These are phyloP conservation scores for Acanthurus tractus DNA, from an alignment of 2,797 vertebrate species.

Conservation along the genomic window DNA sequence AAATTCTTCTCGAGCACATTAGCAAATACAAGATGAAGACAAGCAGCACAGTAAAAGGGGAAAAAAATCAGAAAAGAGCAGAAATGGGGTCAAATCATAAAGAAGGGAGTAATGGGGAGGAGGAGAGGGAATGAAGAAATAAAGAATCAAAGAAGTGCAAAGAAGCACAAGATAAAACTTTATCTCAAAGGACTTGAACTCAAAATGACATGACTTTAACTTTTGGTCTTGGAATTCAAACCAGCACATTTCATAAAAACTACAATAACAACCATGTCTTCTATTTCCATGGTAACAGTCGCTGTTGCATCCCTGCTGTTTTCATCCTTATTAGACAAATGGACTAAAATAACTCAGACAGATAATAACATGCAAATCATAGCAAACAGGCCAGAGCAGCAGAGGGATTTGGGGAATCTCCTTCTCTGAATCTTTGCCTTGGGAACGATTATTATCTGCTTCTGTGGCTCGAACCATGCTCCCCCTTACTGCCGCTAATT, in stretches of 20 bases:
- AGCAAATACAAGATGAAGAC: neutral
- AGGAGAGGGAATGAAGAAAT: neutral
- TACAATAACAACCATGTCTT: neutral
- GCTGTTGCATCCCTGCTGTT: conserved; percentile 18
- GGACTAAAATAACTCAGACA: conserved; percentile 22
- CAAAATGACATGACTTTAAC: neutral
- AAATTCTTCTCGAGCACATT: conserved; percentile 16
- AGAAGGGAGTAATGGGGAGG: neutral
- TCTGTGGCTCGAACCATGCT: conserved; percentile 28
- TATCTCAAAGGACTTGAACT: neutral
- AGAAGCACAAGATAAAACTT: neutral
- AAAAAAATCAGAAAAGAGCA: neutral
- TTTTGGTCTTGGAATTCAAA: conserved; percentile 4
- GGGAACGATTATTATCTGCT: conserved; percentile 54
- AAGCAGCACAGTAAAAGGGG: neutral
- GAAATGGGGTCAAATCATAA: neutral
- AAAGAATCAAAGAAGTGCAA: neutral
- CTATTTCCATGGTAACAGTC: neutral
- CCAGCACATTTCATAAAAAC: neutral
- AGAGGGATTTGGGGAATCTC: conserved; percentile 30
- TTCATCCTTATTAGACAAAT: conserved; percentile 47
- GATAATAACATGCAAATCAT: conserved; percentile 59
- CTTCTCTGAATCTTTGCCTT: conserved; percentile 26
- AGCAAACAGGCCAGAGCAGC: conserved; percentile 21
- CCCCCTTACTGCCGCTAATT: conserved; percentile 38